These are phyloP conservation scores for Anolis apletophallus DNA, from an alignment of 2,797 vertebrate species.

Conservation along the genomic window DNA sequence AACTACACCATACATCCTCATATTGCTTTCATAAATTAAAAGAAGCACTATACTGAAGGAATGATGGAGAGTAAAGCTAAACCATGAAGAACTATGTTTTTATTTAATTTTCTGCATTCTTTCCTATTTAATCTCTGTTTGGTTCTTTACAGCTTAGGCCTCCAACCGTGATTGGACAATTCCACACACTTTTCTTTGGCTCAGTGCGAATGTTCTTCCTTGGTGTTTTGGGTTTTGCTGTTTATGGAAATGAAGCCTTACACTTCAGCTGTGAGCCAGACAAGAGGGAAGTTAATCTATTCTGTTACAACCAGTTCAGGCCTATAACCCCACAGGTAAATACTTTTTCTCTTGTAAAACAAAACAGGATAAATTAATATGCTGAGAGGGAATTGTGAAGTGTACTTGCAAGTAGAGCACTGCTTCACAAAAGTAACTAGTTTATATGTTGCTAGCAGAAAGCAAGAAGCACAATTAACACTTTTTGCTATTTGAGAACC, in stretches of 20 bases:
- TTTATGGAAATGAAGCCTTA: slow-evolving; percentile 89
- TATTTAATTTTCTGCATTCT: slow-evolving; percentile 32
- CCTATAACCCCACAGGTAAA: slow-evolving; percentile 89
- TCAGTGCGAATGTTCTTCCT: slow-evolving; percentile 89
- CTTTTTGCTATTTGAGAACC: background rate
- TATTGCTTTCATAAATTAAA: background rate
- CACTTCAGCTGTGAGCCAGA: slow-evolving; percentile 92
- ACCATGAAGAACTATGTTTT: slow-evolving; percentile 43
- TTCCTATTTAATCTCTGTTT: slow-evolving; percentile 52
- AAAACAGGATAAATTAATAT: background rate
- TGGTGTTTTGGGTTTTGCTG: slow-evolving; percentile 88
- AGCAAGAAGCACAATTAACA: background rate
- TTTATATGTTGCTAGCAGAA: background rate
- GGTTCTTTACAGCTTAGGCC: slow-evolving; percentile 84
- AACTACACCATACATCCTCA: background rate
- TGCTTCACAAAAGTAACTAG: background rate
- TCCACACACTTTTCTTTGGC: slow-evolving; percentile 93
- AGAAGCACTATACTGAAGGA: background rate
- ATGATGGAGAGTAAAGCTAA: slow-evolving; percentile 15
- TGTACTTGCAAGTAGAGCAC: background rate
- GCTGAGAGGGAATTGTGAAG: background rate
- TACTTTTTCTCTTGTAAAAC: background rate
- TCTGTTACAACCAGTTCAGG: slow-evolving; percentile 92
- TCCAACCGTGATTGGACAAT: slow-evolving; percentile 88
- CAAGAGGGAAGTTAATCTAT: slow-evolving; percentile 88